These are phyloP conservation scores for Perccottus glenii DNA, from an alignment of 2,113 vertebrate species.

Conservation along the genomic window DNA sequence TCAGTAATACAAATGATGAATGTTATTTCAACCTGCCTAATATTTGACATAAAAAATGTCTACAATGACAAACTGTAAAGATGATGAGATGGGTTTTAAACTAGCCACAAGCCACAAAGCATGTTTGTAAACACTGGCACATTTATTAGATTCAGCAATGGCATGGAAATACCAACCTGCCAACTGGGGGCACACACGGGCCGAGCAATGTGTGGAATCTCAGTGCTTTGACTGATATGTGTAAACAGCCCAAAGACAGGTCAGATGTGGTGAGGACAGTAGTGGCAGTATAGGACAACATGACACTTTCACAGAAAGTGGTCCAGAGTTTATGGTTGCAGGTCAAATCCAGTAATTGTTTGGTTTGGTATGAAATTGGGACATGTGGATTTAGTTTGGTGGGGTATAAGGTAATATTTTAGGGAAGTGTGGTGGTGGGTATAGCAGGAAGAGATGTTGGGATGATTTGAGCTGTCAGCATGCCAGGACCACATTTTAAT, in stretches of 20 bases:
- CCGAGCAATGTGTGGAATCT: slow-evolving; percentile 62
- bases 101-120: neutral
- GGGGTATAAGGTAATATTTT: slow-evolving; percentile 37
- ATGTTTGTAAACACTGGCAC: slow-evolving; percentile 29
- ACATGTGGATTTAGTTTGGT: slow-evolving; percentile 29
- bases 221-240: slow-evolving; percentile 53
- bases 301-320: slow-evolving; percentile 16
- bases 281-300: slow-evolving; percentile 12
- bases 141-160: slow-evolving; percentile 57
- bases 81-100: neutral
- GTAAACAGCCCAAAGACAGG: slow-evolving; percentile 63
- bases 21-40: too few relatives aligned
- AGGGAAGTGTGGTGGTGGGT: slow-evolving; percentile 25
- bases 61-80: too few relatives aligned
- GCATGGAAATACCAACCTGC: slow-evolving; percentile 54
- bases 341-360: slow-evolving; percentile 13
- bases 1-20: neutral
- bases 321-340: slow-evolving; percentile 24
- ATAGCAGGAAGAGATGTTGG: slow-evolving; percentile 36
- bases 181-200: slow-evolving; percentile 38
- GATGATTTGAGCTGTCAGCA: slow-evolving; percentile 58
- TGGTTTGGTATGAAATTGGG: slow-evolving; percentile 38
- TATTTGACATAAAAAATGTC: neutral
- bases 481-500: slow-evolving; percentile 71
- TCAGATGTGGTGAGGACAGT: slow-evolving; percentile 26